Evolutionary conservation across 2,888 invertebrate species (phyloP).

Genomic region (Blomia tropicalis): DNA sequence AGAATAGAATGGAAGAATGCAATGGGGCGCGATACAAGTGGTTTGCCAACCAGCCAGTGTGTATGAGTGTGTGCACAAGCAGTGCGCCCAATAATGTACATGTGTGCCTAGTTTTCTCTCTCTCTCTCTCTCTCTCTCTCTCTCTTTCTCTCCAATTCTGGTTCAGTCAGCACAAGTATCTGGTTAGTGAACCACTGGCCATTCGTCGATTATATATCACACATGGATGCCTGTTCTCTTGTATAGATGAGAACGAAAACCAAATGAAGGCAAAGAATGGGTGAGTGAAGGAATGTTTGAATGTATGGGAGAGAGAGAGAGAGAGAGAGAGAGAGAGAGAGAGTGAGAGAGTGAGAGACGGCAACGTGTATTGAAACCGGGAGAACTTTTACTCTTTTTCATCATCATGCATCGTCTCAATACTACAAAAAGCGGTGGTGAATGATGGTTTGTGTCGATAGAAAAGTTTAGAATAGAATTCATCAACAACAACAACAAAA

Average conservation of each 20-base stretch:
- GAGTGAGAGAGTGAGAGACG: neutral
- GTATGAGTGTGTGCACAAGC: too few relatives aligned
- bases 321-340: neutral
- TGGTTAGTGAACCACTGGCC: too few relatives aligned
- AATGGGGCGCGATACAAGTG: too few relatives aligned
- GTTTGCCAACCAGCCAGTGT: too few relatives aligned
- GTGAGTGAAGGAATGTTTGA: neutral
- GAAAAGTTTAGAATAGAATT: too few relatives aligned
- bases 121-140: neutral
- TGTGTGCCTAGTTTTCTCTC: neutral
- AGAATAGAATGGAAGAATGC: too few relatives aligned
- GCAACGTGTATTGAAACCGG: neutral
- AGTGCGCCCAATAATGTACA: too few relatives aligned
- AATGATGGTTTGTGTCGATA: too few relatives aligned
- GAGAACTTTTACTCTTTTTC: too few relatives aligned
- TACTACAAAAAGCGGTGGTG: too few relatives aligned
- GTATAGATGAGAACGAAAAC: neutral
- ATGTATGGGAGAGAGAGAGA: neutral
- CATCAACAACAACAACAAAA: too few relatives aligned
- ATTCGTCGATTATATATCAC: neutral
- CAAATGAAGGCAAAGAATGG: neutral
- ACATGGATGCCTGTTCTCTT: neutral
- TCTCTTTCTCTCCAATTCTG: neutral
- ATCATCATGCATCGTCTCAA: too few relatives aligned
- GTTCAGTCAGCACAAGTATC: neutral